phyloP scores from a whole-genome alignment of 2,113 vertebrate species.

The Larimichthys polyactis region DNA sequence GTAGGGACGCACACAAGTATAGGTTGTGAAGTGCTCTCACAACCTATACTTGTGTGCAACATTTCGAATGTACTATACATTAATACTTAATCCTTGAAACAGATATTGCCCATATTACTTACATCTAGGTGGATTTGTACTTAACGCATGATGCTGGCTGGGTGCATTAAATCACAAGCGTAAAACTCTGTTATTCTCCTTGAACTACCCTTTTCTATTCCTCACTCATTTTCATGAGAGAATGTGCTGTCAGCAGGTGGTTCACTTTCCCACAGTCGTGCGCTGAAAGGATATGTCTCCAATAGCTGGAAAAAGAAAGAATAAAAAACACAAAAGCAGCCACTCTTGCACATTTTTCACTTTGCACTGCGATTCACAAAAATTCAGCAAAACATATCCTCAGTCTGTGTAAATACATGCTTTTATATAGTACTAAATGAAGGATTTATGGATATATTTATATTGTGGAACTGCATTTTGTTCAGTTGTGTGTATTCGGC shows the following conservation, averaged over 20 bases:
- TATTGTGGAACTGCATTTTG: slow-evolving; percentile 20
- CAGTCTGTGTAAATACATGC: slow-evolving; percentile 31
- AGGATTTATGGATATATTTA: slow-evolving; percentile 24
- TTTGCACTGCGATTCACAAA: slow-evolving; percentile 29
- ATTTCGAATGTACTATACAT: not conserved
- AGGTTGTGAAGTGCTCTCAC: not conserved
- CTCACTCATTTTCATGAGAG: slow-evolving; percentile 52
- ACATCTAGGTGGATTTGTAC: not conserved
- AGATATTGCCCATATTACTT: not conserved
- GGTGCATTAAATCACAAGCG: slow-evolving; percentile 4
- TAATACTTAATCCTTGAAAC: not conserved
- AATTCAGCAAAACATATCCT: slow-evolving; percentile 36
- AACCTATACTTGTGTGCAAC: not conserved
- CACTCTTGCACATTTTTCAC: slow-evolving; percentile 40
- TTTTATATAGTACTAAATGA: slow-evolving; percentile 14
- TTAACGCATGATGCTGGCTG: not conserved
- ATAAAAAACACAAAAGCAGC: slow-evolving; percentile 45
- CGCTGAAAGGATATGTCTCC: slow-evolving; percentile 44
- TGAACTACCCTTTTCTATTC: slow-evolving; percentile 20
- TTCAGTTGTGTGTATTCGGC: slow-evolving; percentile 25
- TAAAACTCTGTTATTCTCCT: slow-evolving; percentile 32
- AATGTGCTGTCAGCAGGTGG: slow-evolving; percentile 59
- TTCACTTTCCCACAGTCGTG: slow-evolving; percentile 57
- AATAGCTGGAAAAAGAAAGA: slow-evolving; percentile 32
- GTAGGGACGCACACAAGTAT: not conserved